These are phyloP conservation scores for Colletes gigas DNA, from an alignment of 1,140 invertebrate genomes.

Conservation along the genomic window DNA sequence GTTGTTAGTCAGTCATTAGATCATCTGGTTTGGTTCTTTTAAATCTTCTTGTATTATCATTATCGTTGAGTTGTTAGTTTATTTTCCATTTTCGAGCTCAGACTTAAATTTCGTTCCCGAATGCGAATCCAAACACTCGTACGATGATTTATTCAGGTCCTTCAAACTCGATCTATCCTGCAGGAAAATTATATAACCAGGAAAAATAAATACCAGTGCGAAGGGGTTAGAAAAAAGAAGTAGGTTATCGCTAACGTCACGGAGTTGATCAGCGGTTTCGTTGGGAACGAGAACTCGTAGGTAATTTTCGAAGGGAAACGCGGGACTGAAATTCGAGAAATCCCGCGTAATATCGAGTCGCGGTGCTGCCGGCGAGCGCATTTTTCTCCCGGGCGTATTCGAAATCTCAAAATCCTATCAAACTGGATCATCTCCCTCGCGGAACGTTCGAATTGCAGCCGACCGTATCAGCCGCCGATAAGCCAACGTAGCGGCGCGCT, in stretches of 20 bases:
- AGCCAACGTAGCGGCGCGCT: constrained; percentile 46
- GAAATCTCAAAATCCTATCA: constrained; percentile 45
- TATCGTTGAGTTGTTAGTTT: too few species aligned
- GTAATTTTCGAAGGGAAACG: constrained; percentile 15
- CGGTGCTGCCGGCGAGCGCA: neutral
- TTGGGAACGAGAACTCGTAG: neutral
- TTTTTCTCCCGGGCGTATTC: constrained; percentile 36
- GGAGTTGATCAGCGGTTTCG: neutral
- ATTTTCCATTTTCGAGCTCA: too few species aligned
- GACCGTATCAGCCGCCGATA: constrained; percentile 57
- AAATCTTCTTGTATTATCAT: too few species aligned
- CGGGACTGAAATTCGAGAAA: constrained; percentile 35
- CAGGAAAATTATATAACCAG: too few species aligned
- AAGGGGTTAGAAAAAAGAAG: neutral
- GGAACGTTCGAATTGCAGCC: constrained; percentile 50
- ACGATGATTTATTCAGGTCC: too few species aligned
- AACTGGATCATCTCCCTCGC: constrained; percentile 47
- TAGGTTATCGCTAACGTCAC: too few species aligned
- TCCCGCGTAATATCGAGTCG: constrained; percentile 33
- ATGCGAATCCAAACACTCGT: too few species aligned
- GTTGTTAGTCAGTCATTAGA: too few species aligned
- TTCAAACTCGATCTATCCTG: too few species aligned
- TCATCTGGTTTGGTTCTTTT: too few species aligned
- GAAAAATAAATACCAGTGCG: neutral
- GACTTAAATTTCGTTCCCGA: too few species aligned